Evolutionary conservation across 2,797 vertebrate species (phyloP), one percentile per base, ranked within the genome.

Genomic region (Ptychobarbus kaznakovi): DNA sequence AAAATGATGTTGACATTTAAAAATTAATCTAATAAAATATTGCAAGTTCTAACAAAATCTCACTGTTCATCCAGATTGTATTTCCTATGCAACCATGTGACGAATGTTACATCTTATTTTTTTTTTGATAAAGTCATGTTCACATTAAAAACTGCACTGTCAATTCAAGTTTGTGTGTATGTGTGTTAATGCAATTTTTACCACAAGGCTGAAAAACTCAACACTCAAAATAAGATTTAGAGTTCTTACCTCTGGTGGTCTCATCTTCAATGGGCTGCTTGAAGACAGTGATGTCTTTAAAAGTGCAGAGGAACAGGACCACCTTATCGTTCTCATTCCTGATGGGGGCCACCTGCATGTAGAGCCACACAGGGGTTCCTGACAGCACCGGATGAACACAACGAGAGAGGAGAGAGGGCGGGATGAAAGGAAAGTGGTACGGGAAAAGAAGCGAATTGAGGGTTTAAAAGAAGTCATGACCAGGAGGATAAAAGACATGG

Each of bases 291-390:
- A 99, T 99, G 93, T 99, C 98, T 93, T 97, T 98, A 93, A 99
- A 99, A 85, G 98, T 99, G 90, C 98, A 99, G 91, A 99, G 94
- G 93, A 99, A 99, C 88, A 99, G 96, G 90, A 99, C 98, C 93
- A 99, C 98, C 89, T 98, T 99, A 92, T 99, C 96, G 0, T 99
- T 97, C 86, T 99, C 98, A 63, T 99, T 99, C 93, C 97, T 96
- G 94, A 99, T 99, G 0, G 98, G 98, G 80, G 98, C 98, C 65
- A 99, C 97, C 94, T 99, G 98, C 98, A 99, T 99, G 92, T 99
- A 99, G 90, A 99, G 98, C 98, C 98, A 99, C 91, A 99, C 97
- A 0, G 98, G 98, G 25, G 96, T 97, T 93, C 97, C 98, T 99
- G 92, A 42, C 15, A 51, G 76, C 61, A 56, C 77, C 66, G 1